Evolutionary conservation across 2,797 vertebrate genomes (phyloP).

Genomic region (Eurystomus glaucurus): DNA sequence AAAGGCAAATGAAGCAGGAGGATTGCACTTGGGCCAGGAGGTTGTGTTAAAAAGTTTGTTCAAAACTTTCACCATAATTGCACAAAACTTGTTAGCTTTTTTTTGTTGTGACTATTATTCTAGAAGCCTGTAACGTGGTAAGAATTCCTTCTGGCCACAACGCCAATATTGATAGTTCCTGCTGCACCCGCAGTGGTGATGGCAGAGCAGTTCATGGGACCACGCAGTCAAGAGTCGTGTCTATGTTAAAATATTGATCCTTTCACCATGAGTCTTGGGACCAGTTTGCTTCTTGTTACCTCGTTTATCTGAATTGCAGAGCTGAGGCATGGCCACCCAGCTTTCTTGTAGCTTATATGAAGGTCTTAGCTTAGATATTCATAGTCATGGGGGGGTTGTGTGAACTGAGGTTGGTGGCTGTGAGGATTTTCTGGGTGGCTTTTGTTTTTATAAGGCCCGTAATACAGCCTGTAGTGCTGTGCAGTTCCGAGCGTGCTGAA

Average conservation of each 20-base stretch:
- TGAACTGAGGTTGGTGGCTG: neutral
- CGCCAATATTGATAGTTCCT: neutral
- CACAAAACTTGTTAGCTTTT: neutral
- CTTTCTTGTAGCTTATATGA: rapidly evolving
- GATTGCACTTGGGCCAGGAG: neutral
- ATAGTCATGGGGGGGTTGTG: rapidly evolving
- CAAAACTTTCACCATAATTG: neutral
- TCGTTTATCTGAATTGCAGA: neutral
- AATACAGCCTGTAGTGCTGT: rapidly evolving
- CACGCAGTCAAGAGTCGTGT: rapidly evolving
- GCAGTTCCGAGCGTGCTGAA: neutral
- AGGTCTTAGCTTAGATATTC: neutral
- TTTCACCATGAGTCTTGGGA: neutral
- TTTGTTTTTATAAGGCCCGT: neutral
- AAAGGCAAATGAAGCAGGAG: neutral
- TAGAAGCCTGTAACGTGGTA: neutral
- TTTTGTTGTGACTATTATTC: neutral
- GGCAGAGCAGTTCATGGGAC: neutral
- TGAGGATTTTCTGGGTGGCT: neutral
- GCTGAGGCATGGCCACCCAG: neutral
- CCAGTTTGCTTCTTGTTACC: neutral
- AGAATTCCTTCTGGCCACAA: neutral
- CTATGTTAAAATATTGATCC: neutral
- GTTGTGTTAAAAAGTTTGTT: neutral
- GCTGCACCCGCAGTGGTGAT: neutral